Base-by-base conservation (phyloP, 2,888 invertebrate species). In the Phyllotreta striolata region DNA sequence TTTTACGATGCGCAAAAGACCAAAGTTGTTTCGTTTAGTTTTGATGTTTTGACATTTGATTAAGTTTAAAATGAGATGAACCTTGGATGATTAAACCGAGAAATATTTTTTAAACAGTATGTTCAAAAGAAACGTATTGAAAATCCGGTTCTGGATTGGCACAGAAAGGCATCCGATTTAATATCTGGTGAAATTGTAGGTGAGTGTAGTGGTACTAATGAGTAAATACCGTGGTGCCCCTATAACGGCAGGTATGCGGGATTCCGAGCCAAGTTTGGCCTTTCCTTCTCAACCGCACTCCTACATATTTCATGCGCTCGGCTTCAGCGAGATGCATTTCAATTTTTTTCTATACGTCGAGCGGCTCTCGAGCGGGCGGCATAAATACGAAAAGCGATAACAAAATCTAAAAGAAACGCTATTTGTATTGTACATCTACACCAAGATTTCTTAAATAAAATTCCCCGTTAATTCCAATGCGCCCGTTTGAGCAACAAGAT, bases 221-320 rank as follows among this genome's bases (percentile, higher is more conserved):
- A 74, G 74, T 73, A 73, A 74, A 74, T 74, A 73, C 74, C 74
- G 66, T 63, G 69, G 69, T 68, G 68, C 71, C 70, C 69, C 63
- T 66, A 72, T 72, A 70, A 73, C 72, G 67, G 68, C 70, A 70
- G 72, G 70, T 70, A 73, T 73, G 72, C 72, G 70, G 70, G 69
- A 62, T 66, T 70, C 66, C 70, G 68, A 68, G 66, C 67, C 60
- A 67, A 65, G 65, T 70, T 67, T 66, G 59, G 63, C 66, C 58
- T 59, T 67, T 64, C 40, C 60, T 60, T 54, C 60, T 60, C 67
- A 68, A 49, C 62, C 68, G 66, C 65, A 47, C 24, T 54, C 57
- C 51, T 43, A 58, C 54, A 64, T 62, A 61, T 60, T 66, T 66
- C 13, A 58, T 64, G 55, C 61, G 37, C 60, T 58, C 52, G 44